Base-by-base conservation (phyloP, 1,140 invertebrate species). In the Drosophila prosaltans region DNA sequence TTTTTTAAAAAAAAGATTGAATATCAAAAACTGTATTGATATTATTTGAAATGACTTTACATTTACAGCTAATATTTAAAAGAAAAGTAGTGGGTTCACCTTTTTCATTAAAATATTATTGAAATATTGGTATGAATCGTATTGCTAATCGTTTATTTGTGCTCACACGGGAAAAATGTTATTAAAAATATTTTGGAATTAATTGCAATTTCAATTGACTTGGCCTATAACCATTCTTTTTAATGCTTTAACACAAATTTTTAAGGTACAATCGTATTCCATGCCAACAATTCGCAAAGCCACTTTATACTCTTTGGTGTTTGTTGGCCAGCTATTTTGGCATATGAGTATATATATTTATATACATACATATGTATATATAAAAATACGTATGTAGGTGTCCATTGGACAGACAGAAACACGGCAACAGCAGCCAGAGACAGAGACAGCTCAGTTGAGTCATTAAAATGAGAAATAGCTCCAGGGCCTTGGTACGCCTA, bases 391-490 rank as follows among this genome's bases (percentile, higher is more conserved):
- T 48, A 9, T 26, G 21, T 51, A 51, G 21, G 21, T 51, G 55
- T 69, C 69, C 62, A 69, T 58, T 48, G 63, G 80, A 77, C 78
- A 78, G 63, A 58, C 51, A 54, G 65, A 32, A 41, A 58, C 41
- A 60, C 40, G 32, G 59, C 40, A 40, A 11, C 39, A 61, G 40
- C 59, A 61, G 39, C 39, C 65, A 51, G 74, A 45, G 43, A 48
- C 57, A 63, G 65, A 69, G 76, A 75, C 78, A 64, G 72, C 83
- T 77, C 72, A 71, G 84, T 88, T 88, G 83, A 88, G 83, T 88
- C 83, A 88, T 88, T 88, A 88, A 88, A 88, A 88, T 88, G 83
- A 88, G 68, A 83, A 88, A 89, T 88, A 84, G 77, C 84, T 86
- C 70, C 69, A 64, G 83, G 83, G 72, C 63, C 51, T 43, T 28